Percentiles rank a stretch among this genome's conserved stretches.
These are phyloP conservation scores for Siderastrea radians DNA, from an alignment of 92 coral and sea anemone species.

Conservation along the genomic window DNA sequence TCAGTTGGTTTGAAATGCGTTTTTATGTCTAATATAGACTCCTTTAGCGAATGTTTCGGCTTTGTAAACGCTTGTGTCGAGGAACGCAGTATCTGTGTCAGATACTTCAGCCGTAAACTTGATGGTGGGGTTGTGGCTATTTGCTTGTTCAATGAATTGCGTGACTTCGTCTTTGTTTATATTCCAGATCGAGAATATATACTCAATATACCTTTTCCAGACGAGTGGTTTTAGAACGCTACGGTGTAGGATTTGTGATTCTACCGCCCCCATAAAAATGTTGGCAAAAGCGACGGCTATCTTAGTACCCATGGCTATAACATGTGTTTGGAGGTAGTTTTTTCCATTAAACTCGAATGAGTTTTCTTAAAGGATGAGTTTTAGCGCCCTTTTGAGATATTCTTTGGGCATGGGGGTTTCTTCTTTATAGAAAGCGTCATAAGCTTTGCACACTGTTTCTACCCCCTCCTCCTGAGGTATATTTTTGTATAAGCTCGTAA, in stretches of 20 bases:
- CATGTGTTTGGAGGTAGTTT: slow-evolving; percentile 14
- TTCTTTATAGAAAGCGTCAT: background rate
- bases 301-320: background rate
- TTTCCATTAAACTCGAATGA: slow-evolving; percentile 13
- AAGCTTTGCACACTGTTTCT: slow-evolving; percentile 1
- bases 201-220: no score
- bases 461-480: slow-evolving; percentile 20
- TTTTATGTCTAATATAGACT: no score
- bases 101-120: no score
- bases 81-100: no score
- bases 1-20: no score
- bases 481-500: slow-evolving; percentile 9
- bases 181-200: no score
- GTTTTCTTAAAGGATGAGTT: background rate
- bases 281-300: slow-evolving; percentile 3
- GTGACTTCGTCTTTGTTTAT: no score
- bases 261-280: background rate
- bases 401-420: background rate
- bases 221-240: background rate
- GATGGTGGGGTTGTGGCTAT: no score
- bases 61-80: no score
- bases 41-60: no score
- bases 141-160: no score
- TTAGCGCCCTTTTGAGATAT: background rate
- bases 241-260: background rate